These are phyloP conservation scores for Phengaris arion DNA, from an alignment of 2,888 invertebrate genomes.

Conservation along the genomic window DNA sequence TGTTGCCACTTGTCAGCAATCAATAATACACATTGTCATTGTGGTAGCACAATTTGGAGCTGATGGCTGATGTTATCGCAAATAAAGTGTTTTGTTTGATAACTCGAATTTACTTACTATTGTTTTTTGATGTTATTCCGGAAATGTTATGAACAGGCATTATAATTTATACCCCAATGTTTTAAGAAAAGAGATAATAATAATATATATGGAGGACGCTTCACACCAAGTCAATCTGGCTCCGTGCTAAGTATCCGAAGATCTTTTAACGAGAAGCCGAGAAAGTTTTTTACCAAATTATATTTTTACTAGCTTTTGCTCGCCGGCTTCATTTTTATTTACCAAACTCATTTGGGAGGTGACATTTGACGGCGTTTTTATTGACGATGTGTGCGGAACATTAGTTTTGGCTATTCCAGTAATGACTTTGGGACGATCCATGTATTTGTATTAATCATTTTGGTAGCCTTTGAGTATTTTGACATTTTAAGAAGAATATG, in stretches of 20 bases:
- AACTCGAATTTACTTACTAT: neutral
- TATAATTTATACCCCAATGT: no score
- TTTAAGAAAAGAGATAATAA: no score
- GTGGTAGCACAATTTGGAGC: conserved; percentile 7
- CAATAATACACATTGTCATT: conserved; percentile 15
- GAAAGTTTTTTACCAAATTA: no score
- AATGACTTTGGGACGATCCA: no score
- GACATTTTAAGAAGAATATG: no score
- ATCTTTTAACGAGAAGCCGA: no score
- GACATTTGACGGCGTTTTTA: conserved; percentile 72
- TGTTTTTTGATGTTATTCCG: conserved; percentile 5
- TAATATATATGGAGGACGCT: no score
- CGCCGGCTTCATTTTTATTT: conserved; percentile 63
- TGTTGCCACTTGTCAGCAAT: neutral
- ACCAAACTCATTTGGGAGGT: conserved; percentile 75
- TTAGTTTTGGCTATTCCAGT: conserved; percentile 60
- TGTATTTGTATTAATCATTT: no score
- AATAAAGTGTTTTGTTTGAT: conserved; percentile 22
- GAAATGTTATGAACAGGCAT: neutral
- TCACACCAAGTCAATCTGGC: no score
- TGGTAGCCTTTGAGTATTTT: no score
- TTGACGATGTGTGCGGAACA: conserved; percentile 69
- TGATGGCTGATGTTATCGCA: conserved; percentile 25
- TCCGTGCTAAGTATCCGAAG: no score
- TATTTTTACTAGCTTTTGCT: no score